phyloP scores from a whole-genome alignment of 2,888 invertebrate genomes.

The Tenthredo scrophulariae region DNA sequence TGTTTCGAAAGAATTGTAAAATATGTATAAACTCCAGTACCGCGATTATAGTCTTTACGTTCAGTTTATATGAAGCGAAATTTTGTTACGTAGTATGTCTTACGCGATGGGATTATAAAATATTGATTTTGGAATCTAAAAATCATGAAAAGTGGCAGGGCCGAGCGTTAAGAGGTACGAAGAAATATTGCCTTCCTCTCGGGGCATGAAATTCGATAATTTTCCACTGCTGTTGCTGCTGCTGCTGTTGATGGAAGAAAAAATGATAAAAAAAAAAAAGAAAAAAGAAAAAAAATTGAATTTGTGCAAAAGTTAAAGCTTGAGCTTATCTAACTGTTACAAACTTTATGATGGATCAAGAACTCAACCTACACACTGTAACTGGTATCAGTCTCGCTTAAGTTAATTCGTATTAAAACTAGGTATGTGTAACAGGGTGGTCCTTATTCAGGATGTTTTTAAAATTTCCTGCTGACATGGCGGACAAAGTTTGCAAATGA shows the following conservation, averaged over 20 bases:
- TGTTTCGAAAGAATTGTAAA: not conserved
- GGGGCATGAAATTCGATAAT: constrained; percentile 23
- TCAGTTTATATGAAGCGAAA: not conserved
- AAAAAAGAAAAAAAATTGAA: not conserved
- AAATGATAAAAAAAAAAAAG: too few species aligned
- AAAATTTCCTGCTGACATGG: too few species aligned
- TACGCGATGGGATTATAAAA: not conserved
- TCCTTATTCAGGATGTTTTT: too few species aligned
- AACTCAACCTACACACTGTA: not conserved
- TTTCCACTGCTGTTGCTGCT: not conserved
- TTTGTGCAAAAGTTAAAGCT: constrained; percentile 12
- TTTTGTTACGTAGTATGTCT: not conserved
- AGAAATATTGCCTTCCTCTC: constrained; percentile 7
- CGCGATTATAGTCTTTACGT: not conserved
- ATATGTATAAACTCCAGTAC: not conserved
- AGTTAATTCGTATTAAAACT: not conserved
- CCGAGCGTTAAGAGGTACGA: not conserved
- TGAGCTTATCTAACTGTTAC: constrained; percentile 1
- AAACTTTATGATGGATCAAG: constrained; percentile 17
- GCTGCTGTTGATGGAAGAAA: not conserved
- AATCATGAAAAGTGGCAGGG: not conserved
- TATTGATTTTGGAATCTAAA: constrained; percentile 1
- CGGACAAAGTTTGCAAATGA: too few species aligned
- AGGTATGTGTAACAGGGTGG: too few species aligned
- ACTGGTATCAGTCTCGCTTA: not conserved